Base-by-base conservation (phyloP, 2,113 vertebrate genomes). In the Eidolon helvum region DNA sequence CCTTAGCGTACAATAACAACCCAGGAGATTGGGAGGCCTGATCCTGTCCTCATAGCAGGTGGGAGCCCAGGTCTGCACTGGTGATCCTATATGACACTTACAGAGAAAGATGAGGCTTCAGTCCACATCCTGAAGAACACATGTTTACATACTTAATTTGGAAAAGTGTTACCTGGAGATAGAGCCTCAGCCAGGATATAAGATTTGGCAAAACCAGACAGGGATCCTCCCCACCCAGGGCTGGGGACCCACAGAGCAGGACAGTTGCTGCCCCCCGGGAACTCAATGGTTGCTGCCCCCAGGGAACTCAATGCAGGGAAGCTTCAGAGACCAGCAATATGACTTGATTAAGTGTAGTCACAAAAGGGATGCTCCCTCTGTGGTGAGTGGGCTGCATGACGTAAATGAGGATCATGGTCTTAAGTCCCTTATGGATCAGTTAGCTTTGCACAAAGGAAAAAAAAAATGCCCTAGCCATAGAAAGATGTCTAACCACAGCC, bases 311-410 rank as follows among this genome's bases (percentile, higher is more conserved):
- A 4, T 3, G 6, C 12, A 48, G 33, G 55, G 63, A 53, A 48
- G 45, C 35, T 14, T 0, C 1, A 0, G 8, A 45, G 7, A n/a
- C 26, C 55, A 16, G 40, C n/a, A 35, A 2, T 14, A 2, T 7
- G 19, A 75, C 79, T 22, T 50, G 50, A 0, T 35, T 35, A 22
- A 74, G n/a, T 12, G 21, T 8, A 63, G 3, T 61, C 43, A 28
- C 50, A 8, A 63, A 28, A 69, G 18, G 33, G 57, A 33, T 0
- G 0, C 45, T 28, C 16, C 79, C 68, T 74, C 82, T 28, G 50
- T 21, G 43, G 57, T 12, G 61, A 79, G 38, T 86, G 63, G 72
- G 19, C 16, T 18, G 26, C 21, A 3, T 5, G 40, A 50, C 19
- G 24, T 26, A 14, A n/a, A 2, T 48, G 59, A 72, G 40, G 38